Conservation (phyloP, 1,140 invertebrate genomes). For the Lanistes nyassanus region DNA sequence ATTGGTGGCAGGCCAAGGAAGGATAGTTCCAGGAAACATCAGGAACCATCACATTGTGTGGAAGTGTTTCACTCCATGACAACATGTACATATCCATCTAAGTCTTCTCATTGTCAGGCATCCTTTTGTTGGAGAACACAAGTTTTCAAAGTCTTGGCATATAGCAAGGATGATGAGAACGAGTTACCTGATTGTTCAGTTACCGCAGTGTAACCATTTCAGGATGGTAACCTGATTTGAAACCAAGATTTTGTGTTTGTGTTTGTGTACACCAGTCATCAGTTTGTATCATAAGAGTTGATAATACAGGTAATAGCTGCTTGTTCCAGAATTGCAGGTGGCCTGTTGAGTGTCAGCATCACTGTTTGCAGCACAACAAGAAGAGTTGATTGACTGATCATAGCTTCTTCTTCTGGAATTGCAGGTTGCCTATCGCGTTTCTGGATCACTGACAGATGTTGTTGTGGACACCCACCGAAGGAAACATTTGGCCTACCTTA, state of each 20-base stretch:
- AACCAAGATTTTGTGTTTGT: background rate
- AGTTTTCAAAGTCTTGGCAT: background rate
- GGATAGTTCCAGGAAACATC: too few relatives aligned
- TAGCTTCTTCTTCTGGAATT: slow-evolving; percentile 22
- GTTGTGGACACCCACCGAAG: slow-evolving; percentile 90
- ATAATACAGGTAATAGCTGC: slow-evolving; percentile 4
- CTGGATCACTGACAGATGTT: slow-evolving; percentile 80
- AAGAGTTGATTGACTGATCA: background rate
- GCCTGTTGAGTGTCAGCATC: too few relatives aligned
- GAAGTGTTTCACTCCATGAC: too few relatives aligned
- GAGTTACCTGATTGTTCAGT: too few relatives aligned
- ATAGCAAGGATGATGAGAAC: too few relatives aligned
- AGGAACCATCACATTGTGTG: too few relatives aligned
- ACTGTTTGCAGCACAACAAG: too few relatives aligned
- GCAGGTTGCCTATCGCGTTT: slow-evolving; percentile 61
- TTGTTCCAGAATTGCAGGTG: too few relatives aligned
- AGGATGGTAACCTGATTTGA: background rate
- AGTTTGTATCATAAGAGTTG: background rate
- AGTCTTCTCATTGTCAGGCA: background rate
- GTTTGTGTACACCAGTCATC: background rate
- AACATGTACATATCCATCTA: too few relatives aligned
- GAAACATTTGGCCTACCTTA: slow-evolving; percentile 92
- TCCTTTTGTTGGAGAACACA: background rate
- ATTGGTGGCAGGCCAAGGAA: too few relatives aligned
- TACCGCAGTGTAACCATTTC: too few relatives aligned